Conservation (phyloP, 2,113 vertebrate genomes). For the Oncorhynchus nerka region DNA sequence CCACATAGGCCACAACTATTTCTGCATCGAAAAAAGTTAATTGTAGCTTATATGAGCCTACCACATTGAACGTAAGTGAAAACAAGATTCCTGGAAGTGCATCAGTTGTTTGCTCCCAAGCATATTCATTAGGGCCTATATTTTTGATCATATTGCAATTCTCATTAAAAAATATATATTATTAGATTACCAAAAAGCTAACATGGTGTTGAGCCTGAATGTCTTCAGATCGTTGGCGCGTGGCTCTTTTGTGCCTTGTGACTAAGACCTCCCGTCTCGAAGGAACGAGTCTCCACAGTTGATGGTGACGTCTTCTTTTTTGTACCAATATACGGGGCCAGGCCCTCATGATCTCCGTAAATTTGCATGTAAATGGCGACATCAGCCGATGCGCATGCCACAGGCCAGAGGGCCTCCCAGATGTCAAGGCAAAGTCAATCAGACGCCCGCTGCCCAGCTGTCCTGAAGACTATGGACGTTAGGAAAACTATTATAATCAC, state of each 20-base stretch:
- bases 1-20: not conserved
- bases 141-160: not conserved
- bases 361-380: slow-evolving; percentile 99
- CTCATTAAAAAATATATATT: slow-evolving; percentile 3
- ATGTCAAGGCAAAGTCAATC: slow-evolving; percentile 89
- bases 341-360: slow-evolving; percentile 85
- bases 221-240: slow-evolving; percentile 48
- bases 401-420: slow-evolving; percentile 93
- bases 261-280: slow-evolving; percentile 54
- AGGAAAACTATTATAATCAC: slow-evolving; percentile 73
- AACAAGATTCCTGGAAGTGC: not conserved
- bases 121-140: too few relatives aligned
- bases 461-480: slow-evolving; percentile 77
- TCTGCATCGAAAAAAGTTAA: not conserved
- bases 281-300: slow-evolving; percentile 58
- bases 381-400: slow-evolving; percentile 94
- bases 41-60: not conserved
- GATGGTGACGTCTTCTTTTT: slow-evolving; percentile 86
- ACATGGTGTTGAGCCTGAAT: slow-evolving; percentile 47
- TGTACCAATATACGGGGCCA: slow-evolving; percentile 91
- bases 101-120: slow-evolving; percentile 28
- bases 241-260: slow-evolving; percentile 65
- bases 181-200: slow-evolving; percentile 47
- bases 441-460: slow-evolving; percentile 92
- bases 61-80: not conserved